These are phyloP conservation scores for Tupaia tana DNA, from an alignment of 2,113 vertebrate species.

Conservation along the genomic window DNA sequence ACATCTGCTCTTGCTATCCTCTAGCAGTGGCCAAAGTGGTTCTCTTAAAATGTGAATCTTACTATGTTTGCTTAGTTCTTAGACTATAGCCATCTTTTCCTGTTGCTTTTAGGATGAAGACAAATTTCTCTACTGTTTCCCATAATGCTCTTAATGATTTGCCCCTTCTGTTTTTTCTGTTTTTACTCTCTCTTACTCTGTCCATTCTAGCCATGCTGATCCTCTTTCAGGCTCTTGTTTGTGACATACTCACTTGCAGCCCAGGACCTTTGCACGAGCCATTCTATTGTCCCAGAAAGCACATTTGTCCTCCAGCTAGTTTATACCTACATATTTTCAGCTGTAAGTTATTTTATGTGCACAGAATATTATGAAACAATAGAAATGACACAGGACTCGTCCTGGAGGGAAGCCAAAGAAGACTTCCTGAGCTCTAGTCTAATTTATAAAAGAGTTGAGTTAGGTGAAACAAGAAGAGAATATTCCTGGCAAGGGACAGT, in stretches of 20 bases:
- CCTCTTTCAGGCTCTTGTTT: neutral
- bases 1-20: neutral
- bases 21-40: neutral
- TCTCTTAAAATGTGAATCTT: neutral
- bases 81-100: neutral
- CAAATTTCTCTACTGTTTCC: neutral
- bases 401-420: neutral
- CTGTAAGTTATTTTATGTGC: neutral
- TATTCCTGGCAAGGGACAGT: neutral
- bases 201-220: neutral
- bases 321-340: neutral
- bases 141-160: neutral
- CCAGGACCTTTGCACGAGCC: neutral
- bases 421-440: neutral
- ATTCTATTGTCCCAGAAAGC: neutral
- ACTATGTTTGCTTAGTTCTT: neutral
- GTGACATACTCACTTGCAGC: neutral
- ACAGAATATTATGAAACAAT: neutral
- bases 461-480: neutral
- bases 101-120: neutral
- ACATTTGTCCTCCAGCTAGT: neutral
- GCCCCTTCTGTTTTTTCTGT: neutral
- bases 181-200: neutral
- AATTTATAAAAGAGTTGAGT: neutral
- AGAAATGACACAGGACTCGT: neutral